These are phyloP conservation scores for Morpho deidamia DNA, from an alignment of 2,888 invertebrate species.

Conservation along the genomic window DNA sequence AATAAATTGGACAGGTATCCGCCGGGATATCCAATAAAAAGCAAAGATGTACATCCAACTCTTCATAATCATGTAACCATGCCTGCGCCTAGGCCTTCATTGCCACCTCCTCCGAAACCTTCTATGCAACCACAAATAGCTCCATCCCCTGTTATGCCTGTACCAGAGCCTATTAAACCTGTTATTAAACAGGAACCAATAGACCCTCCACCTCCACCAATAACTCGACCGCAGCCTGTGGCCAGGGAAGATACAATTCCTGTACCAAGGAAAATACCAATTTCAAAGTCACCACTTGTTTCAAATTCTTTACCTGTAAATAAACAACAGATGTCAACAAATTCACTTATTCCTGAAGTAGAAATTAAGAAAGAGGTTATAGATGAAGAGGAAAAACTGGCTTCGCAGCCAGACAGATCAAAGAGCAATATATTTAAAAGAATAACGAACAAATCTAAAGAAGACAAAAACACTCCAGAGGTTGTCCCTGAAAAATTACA, in stretches of 20 bases:
- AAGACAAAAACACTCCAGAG: conserved; percentile 73
- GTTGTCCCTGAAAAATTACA: conserved; percentile 53
- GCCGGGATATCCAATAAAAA: conserved; percentile 58
- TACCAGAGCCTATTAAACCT: conserved; percentile 44
- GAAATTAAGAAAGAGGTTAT: conserved; percentile 74
- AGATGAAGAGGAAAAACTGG: conserved; percentile 80
- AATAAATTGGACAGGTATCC: conserved; percentile 68
- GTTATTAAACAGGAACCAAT: conserved; percentile 63
- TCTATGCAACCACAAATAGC: conserved; percentile 40
- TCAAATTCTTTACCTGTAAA: conserved; percentile 55
- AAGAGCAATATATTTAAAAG: conserved; percentile 93
- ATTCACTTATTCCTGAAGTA: conserved; percentile 50
- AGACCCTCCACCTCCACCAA: conserved; percentile 36
- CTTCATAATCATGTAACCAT: conserved; percentile 65
- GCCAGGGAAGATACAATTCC: conserved; percentile 62
- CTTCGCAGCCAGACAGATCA: conserved; percentile 89
- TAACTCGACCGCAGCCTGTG: conserved; percentile 33
- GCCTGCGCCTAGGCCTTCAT: conserved; percentile 50
- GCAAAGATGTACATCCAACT: conserved; percentile 59
- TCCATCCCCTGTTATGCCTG: conserved; percentile 27
- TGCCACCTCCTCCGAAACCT: conserved; percentile 36
- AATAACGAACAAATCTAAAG: conserved; percentile 86
- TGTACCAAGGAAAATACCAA: conserved; percentile 70
- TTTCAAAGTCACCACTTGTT: conserved; percentile 67
- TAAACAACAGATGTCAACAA: conserved; percentile 44